Conservation (phyloP, 2,797 vertebrate species). For the Argyrosomus regius region DNA sequence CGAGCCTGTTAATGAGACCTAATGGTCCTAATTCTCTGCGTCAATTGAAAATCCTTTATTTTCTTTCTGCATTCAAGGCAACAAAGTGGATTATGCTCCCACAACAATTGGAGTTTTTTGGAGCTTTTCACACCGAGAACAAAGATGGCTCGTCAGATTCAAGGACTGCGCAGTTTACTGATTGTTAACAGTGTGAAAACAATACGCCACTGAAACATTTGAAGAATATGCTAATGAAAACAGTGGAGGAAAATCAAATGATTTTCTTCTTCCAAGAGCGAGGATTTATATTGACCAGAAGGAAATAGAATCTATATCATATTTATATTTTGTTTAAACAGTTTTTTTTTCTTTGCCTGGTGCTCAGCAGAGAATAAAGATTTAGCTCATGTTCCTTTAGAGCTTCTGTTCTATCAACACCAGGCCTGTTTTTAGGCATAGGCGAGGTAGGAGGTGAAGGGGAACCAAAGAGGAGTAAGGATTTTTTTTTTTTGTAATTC, state of each 20-base stretch:
- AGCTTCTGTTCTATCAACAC: no score
- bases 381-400: no score
- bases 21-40: slow-evolving; percentile 67
- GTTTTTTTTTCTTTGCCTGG: background rate
- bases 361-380: no score
- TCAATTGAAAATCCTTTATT: slow-evolving; percentile 67
- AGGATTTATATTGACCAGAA: background rate
- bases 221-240: background rate
- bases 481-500: background rate
- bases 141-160: slow-evolving; percentile 25
- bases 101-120: slow-evolving; percentile 41
- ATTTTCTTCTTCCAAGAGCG: background rate
- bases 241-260: slow-evolving; percentile 4
- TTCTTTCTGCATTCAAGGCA: slow-evolving; percentile 53
- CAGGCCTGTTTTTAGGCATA: no score
- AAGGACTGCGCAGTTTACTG: slow-evolving; percentile 6
- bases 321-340: background rate
- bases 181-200: slow-evolving; percentile 3
- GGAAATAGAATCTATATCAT: background rate
- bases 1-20: slow-evolving; percentile 69
- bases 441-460: no score
- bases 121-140: slow-evolving; percentile 35
- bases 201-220: background rate
- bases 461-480: no score
- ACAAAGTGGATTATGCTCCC: slow-evolving; percentile 46